Conservation (phyloP, 2,888 invertebrate species). For the Dolichopus griseipennis region DNA sequence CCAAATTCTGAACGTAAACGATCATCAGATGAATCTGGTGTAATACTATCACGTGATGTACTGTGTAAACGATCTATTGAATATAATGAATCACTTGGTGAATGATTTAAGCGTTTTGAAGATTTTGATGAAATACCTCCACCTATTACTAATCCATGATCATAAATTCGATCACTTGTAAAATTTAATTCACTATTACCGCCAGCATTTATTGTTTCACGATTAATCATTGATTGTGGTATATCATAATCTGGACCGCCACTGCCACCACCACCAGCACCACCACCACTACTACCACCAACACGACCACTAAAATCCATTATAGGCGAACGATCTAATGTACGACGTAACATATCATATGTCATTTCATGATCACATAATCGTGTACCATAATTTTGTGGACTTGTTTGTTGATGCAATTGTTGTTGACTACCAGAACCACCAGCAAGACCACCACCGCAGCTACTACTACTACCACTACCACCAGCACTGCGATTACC, state of each 20-base stretch:
- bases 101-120: slow-evolving; percentile 22
- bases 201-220: slow-evolving; percentile 38
- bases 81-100: slow-evolving; percentile 33
- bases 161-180: slow-evolving; percentile 36
- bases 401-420: slow-evolving; percentile 33
- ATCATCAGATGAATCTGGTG: slow-evolving; percentile 29
- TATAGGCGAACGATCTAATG: slow-evolving; percentile 37
- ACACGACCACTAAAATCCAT: slow-evolving; percentile 33
- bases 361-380: slow-evolving; percentile 42
- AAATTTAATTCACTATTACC: slow-evolving; percentile 41
- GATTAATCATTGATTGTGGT: slow-evolving; percentile 31
- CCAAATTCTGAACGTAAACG: slow-evolving; percentile 22
- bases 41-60: slow-evolving; percentile 24
- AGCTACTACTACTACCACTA: slow-evolving; percentile 14
- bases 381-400: slow-evolving; percentile 40
- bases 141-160: neutral
- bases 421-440: slow-evolving; percentile 23
- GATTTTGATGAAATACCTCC: neutral
- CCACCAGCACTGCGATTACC: slow-evolving; percentile 21
- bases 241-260: slow-evolving; percentile 33
- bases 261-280: neutral
- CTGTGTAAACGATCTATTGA: slow-evolving; percentile 28
- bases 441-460: slow-evolving; percentile 14
- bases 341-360: slow-evolving; percentile 39
- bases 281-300: neutral